phyloP scores from a whole-genome alignment of 2,797 vertebrate species.

The Poeciliopsis infans region DNA sequence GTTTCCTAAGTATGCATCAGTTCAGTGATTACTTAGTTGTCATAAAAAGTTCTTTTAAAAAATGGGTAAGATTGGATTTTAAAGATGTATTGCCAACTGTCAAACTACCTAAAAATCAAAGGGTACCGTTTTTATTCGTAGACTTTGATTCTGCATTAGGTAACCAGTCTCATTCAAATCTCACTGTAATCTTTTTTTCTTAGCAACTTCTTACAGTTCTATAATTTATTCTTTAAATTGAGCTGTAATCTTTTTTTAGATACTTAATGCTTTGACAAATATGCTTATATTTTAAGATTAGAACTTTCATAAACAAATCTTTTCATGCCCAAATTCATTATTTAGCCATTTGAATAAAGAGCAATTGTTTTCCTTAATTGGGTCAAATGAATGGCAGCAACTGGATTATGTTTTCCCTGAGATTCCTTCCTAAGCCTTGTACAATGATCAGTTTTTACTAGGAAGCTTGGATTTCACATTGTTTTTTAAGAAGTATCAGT shows the following conservation, averaged over 20 bases:
- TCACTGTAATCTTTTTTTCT: not conserved
- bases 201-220: not conserved
- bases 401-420: slow-evolving; percentile 12
- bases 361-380: slow-evolving; percentile 4
- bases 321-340: not conserved
- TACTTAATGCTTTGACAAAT: not conserved
- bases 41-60: not conserved
- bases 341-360: slow-evolving; percentile 1
- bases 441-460: not conserved
- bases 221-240: not conserved
- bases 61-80: not conserved
- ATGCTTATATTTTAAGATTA: not conserved
- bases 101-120: not conserved
- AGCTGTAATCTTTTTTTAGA: not conserved
- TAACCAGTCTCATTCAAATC: not conserved
- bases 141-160: not conserved
- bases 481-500: slow-evolving; percentile 18
- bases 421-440: slow-evolving; percentile 4
- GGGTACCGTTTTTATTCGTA: not conserved
- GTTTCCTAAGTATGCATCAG: slow-evolving; percentile 95
- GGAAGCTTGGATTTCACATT: not conserved
- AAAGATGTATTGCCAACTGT: not conserved
- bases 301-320: not conserved
- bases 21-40: slow-evolving; percentile 12
- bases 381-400: slow-evolving; percentile 5